phyloP scores from a whole-genome alignment of 2,888 invertebrate genomes.

The Leucophenga maculata region DNA sequence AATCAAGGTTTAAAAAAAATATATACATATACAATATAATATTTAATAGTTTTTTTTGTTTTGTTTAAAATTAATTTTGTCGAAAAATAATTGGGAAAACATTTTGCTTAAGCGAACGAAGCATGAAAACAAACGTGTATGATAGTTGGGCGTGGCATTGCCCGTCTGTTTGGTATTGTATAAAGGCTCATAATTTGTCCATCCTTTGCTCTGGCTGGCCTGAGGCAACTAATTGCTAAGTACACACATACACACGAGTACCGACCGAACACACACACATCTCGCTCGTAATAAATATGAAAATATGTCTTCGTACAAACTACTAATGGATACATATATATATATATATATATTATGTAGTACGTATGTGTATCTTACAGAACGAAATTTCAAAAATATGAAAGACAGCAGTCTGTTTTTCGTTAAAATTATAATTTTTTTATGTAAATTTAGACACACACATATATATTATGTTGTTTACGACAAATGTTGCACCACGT shows the following conservation, averaged over 20 bases:
- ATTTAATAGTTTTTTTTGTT: too few relatives aligned
- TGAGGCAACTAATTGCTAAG: neutral
- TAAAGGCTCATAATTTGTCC: too few relatives aligned
- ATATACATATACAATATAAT: too few relatives aligned
- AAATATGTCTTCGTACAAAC: too few relatives aligned
- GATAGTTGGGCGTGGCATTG: neutral
- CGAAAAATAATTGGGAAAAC: neutral
- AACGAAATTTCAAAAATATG: neutral
- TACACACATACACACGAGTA: neutral
- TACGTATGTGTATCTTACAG: slow-evolving; percentile 9
- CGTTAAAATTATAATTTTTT: neutral
- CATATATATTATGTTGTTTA: neutral
- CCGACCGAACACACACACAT: too few relatives aligned
- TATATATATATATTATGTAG: neutral
- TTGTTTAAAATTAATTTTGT: neutral
- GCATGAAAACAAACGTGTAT: too few relatives aligned
- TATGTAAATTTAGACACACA: neutral
- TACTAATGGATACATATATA: too few relatives aligned
- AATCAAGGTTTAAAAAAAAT: too few relatives aligned
- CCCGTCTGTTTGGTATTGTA: neutral
- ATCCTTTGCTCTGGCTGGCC: too few relatives aligned
- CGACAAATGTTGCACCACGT: too few relatives aligned
- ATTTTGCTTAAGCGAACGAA: neutral
- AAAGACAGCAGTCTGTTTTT: slow-evolving; percentile 1
- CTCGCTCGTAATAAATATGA: too few relatives aligned